Percentiles rank a stretch among this genome's conserved stretches.
Evolutionary conservation across 2,113 vertebrate genomes (phyloP).

Genomic region (Apaloderma vittatum): DNA sequence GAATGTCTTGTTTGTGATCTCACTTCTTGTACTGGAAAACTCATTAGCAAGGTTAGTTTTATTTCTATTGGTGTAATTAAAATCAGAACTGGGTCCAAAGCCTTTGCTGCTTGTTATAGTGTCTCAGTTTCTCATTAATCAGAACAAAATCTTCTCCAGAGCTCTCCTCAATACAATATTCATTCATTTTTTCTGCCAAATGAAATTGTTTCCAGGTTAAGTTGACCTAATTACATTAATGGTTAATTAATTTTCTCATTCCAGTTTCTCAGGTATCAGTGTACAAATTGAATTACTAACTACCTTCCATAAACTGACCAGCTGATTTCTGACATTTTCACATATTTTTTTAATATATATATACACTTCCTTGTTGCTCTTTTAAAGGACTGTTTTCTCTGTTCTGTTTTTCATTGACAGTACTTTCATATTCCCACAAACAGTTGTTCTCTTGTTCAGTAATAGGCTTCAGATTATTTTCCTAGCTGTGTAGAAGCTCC

Average conservation of each 20-base stretch:
- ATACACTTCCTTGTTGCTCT: not conserved
- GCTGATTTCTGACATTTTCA: not conserved
- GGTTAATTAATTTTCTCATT: not conserved
- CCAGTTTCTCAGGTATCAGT: not conserved
- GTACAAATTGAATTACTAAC: not conserved
- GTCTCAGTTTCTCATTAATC: not conserved
- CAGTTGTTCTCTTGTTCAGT: not conserved
- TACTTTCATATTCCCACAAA: not conserved
- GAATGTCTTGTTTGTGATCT: not conserved
- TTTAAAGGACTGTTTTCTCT: not conserved
- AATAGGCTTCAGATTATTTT: slow-evolving; percentile 12
- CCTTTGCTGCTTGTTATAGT: not conserved
- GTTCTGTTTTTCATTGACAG: not conserved
- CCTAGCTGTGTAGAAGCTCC: not conserved
- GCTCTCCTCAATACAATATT: not conserved
- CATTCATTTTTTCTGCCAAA: not conserved
- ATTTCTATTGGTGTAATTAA: not conserved
- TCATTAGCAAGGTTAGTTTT: not conserved
- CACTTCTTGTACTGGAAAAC: not conserved
- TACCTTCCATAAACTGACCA: not conserved
- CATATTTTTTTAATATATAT: not conserved
- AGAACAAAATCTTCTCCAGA: not conserved
- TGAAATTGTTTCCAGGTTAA: not conserved
- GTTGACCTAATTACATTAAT: not conserved
- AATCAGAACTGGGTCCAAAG: not conserved